Evolutionary conservation across 1,140 invertebrate genomes (phyloP).

Genomic region (Bombyx mandarina): DNA sequence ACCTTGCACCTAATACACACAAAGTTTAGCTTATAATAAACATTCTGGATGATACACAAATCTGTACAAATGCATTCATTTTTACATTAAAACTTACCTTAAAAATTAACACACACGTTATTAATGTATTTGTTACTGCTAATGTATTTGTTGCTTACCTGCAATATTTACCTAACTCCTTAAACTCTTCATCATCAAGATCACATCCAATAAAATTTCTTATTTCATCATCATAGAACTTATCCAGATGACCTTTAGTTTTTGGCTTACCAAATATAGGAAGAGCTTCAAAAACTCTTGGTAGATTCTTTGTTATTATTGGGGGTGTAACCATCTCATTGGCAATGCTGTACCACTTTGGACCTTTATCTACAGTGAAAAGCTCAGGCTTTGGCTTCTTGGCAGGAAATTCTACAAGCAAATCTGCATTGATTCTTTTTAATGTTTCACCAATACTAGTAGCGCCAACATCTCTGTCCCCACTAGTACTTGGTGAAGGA

Average conservation of each 20-base stretch:
- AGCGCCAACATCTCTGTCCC: too few species aligned
- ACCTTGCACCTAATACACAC: too few species aligned
- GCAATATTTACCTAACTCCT: conserved; percentile 35
- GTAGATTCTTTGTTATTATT: conserved; percentile 36
- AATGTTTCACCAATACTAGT: too few species aligned
- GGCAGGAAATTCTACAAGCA: not conserved
- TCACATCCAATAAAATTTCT: conserved; percentile 40
- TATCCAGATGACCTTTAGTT: conserved; percentile 16
- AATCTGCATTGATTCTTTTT: too few species aligned
- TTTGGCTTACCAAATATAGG: conserved; percentile 37
- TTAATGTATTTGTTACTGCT: too few species aligned
- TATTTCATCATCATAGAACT: conserved; percentile 28
- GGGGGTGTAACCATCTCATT: conserved; percentile 31
- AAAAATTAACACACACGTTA: too few species aligned
- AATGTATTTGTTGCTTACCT: conserved; percentile 16
- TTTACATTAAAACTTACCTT: too few species aligned
- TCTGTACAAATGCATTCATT: too few species aligned
- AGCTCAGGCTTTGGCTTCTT: conserved; percentile 14
- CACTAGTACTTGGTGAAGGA: too few species aligned
- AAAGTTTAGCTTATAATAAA: too few species aligned
- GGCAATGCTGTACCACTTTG: conserved; percentile 26
- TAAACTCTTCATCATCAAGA: conserved; percentile 37
- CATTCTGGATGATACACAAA: too few species aligned
- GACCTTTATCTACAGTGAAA: conserved; percentile 21
- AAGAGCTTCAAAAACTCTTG: conserved; percentile 30